phyloP scores from a whole-genome alignment of 2,888 invertebrate species.

The Xanthorhoe designata region DNA sequence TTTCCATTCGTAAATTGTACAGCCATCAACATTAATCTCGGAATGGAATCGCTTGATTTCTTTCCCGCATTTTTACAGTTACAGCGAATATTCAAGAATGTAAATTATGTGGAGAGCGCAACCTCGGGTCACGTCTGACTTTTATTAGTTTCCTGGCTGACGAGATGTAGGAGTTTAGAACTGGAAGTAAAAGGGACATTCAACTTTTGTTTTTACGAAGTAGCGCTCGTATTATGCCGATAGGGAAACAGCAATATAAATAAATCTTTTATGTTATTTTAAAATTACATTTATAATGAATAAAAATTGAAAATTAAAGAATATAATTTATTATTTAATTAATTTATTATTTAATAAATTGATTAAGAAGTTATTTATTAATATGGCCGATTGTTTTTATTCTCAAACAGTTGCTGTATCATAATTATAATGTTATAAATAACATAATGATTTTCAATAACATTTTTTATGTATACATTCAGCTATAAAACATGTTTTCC shows the following conservation, averaged over 20 bases:
- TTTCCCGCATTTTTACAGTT: constrained; percentile 10
- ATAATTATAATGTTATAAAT: too few species aligned
- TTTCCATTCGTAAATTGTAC: neutral
- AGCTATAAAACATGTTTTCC: too few species aligned
- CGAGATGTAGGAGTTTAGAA: constrained; percentile 46
- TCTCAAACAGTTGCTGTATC: too few species aligned
- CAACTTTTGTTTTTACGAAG: constrained; percentile 1
- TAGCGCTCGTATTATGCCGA: neutral
- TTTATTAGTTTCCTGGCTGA: constrained; percentile 59
- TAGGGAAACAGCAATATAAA: neutral
- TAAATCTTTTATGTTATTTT: too few species aligned
- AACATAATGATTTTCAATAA: too few species aligned
- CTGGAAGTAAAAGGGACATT: constrained; percentile 36
- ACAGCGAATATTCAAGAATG: constrained; percentile 48
- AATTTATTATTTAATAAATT: too few species aligned
- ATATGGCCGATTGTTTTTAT: too few species aligned
- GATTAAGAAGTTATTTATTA: too few species aligned
- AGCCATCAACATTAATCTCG: neutral
- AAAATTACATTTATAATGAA: too few species aligned
- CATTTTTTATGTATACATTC: too few species aligned
- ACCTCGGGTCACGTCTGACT: constrained; percentile 58
- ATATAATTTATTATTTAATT: too few species aligned
- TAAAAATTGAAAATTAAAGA: too few species aligned
- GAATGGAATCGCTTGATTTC: constrained; percentile 3
- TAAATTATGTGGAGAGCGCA: constrained; percentile 46